Evolutionary conservation across 2,797 vertebrate genomes (phyloP), one percentile per base, ranked within the genome.

Genomic region (Philypnodon macrostomus): DNA sequence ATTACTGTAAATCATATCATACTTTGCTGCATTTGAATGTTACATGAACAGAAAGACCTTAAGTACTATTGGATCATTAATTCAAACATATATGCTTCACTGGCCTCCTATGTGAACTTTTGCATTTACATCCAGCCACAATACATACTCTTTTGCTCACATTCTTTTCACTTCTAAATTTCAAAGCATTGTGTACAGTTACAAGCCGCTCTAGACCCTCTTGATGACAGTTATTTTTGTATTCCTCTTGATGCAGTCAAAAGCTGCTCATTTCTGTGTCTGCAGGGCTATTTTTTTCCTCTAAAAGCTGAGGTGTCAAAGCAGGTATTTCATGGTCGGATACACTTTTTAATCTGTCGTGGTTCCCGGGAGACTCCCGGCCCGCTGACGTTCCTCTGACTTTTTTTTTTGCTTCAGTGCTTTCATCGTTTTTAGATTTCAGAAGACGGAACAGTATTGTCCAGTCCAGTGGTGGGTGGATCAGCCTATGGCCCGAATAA

Each of bases 311-410:
- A 75, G 54, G 73, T 85, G 76, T 84, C 83, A 70, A 79, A 84
- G 70, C 75, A 77, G 67, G 79, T 75, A 83, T 86, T 87, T 85
- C 81, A 89, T 41, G 78, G 67, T 71, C 58, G 71, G 74, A 52
- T 82, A 70, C 76, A 44, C 58, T 77, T 86, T 87, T 84, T 82
- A 84, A 86, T 86, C 61, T 59, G 55, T 75, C 62, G 76, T 58
- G 31, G 45, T 45, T 49, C 76, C 53, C 49, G 12, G 58, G 75
- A 81, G 76, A 44, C 72, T 47, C 48, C 69, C 35, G 49, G 46
- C 58, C 44, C 67, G 67, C 80, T 80, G 72, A 72, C 70, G 67
- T 47, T 41, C 58, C 53, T 58, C 44, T 31, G 33, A 39, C 53
- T 54, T 40, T 39, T 50, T 54, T 40, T 39, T 50, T 21, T 8